phyloP scores from a whole-genome alignment of 2,888 invertebrate species.

The Hyles lineata region DNA sequence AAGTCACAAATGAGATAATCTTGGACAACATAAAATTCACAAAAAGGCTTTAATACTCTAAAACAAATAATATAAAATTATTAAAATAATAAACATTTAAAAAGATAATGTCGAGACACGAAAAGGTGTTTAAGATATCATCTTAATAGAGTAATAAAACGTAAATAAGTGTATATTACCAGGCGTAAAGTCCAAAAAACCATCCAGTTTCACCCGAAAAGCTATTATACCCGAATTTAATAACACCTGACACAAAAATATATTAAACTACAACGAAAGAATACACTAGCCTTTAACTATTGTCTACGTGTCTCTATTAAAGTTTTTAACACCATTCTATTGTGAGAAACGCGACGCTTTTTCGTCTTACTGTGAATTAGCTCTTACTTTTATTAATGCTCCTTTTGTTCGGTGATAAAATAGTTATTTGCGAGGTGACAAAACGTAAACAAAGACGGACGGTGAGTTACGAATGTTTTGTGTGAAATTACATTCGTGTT shows the following conservation, averaged over 20 bases:
- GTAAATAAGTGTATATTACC: slow-evolving; percentile 6
- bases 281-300: neutral
- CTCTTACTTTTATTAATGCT: slow-evolving; percentile 25
- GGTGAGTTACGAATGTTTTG: slow-evolving; percentile 29
- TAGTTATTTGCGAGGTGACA: slow-evolving; percentile 19
- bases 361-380: slow-evolving; percentile 24
- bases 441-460: slow-evolving; percentile 29
- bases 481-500: slow-evolving; percentile 17
- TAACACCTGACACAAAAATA: neutral
- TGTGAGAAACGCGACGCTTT: neutral
- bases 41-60: neutral
- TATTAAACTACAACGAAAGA: neutral
- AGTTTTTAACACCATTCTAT: slow-evolving; percentile 14
- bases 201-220: neutral
- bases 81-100: neutral
- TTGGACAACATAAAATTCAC: neutral
- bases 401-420: slow-evolving; percentile 16
- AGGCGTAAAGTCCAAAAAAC: neutral
- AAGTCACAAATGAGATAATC: too few species aligned
- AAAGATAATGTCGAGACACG: neutral
- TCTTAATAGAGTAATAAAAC: slow-evolving; percentile 12
- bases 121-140: slow-evolving; percentile 2
- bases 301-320: slow-evolving; percentile 5
- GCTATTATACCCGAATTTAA: neutral
- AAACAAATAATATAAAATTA: neutral